Evolutionary conservation across 2,888 invertebrate species (phyloP).

Genomic region (Chloroclystis v-ata): DNA sequence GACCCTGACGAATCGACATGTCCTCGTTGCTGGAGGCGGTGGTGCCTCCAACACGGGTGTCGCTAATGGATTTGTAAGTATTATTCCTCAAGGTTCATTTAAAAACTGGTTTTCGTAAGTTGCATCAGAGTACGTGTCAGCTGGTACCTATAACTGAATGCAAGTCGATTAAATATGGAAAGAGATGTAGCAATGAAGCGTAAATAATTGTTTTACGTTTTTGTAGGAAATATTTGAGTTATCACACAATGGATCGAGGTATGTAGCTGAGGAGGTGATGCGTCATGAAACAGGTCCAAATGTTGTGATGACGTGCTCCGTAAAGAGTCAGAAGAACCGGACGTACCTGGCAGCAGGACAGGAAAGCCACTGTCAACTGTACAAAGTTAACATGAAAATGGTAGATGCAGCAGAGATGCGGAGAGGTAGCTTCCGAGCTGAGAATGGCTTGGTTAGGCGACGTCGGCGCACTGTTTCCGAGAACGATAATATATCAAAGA

Average conservation of each 20-base stretch:
- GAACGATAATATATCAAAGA: slow-evolving; percentile 71
- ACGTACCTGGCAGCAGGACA: slow-evolving; percentile 92
- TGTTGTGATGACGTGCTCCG: slow-evolving; percentile 94
- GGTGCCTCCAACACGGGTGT: slow-evolving; percentile 98
- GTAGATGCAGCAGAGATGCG: slow-evolving; percentile 77
- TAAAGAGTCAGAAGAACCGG: slow-evolving; percentile 83
- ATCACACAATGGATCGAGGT: slow-evolving; percentile 88
- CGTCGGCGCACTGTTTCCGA: slow-evolving; percentile 75
- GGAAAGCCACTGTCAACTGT: slow-evolving; percentile 93
- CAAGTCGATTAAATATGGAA: slow-evolving; percentile 21
- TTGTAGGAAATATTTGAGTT: slow-evolving; percentile 94
- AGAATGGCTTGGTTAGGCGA: slow-evolving; percentile 66
- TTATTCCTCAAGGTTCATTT: slow-evolving; percentile 10
- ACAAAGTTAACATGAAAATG: slow-evolving; percentile 82
- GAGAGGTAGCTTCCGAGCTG: slow-evolving; percentile 73
- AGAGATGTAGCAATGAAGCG: slow-evolving; percentile 13
- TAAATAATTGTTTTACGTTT: slow-evolving; percentile 30
- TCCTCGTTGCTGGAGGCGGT: slow-evolving; percentile 97
- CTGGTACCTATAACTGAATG: slow-evolving; percentile 27
- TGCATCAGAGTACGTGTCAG: slow-evolving; percentile 44
- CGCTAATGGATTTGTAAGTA: slow-evolving; percentile 96
- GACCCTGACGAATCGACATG: slow-evolving; percentile 93
- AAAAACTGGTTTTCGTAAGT: slow-evolving; percentile 18
- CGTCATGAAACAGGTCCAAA: slow-evolving; percentile 92
- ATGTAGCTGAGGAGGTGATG: slow-evolving; percentile 91